Conservation (phyloP, 2,888 invertebrate species). For the Iphiclides podalirius region DNA sequence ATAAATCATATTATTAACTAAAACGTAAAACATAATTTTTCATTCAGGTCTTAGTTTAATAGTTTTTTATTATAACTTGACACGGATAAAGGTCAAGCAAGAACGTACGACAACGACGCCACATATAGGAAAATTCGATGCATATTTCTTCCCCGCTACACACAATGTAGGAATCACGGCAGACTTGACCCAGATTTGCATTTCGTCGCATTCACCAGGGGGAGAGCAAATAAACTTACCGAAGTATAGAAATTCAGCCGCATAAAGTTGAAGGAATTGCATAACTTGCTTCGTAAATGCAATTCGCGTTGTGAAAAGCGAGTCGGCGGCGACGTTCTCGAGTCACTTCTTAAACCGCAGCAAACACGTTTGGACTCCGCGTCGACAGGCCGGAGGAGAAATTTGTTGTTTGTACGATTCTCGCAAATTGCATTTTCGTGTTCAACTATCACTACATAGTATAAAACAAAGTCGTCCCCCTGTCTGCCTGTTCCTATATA, state of each 20-base stretch:
- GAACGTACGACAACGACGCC: background rate
- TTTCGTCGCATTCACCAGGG: slow-evolving; percentile 13
- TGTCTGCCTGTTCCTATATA: too few species aligned
- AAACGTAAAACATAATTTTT: too few species aligned
- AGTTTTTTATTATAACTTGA: too few species aligned
- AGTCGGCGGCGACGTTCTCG: slow-evolving; percentile 27
- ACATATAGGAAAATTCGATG: background rate
- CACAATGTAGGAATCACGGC: background rate
- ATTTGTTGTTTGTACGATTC: slow-evolving; percentile 13
- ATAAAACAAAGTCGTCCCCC: too few species aligned
- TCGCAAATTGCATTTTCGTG: background rate
- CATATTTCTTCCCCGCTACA: background rate
- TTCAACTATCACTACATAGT: background rate
- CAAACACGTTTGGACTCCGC: slow-evolving; percentile 59
- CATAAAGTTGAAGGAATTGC: slow-evolving; percentile 21
- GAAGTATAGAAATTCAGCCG: slow-evolving; percentile 12
- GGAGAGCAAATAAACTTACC: slow-evolving; percentile 7
- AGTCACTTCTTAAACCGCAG: slow-evolving; percentile 49
- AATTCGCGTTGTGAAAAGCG: slow-evolving; percentile 32
- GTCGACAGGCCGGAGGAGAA: slow-evolving; percentile 33
- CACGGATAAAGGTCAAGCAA: too few species aligned
- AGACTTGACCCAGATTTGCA: slow-evolving; percentile 1
- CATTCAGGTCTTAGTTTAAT: too few species aligned
- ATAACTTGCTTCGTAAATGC: slow-evolving; percentile 23
- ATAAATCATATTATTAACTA: too few species aligned